Conservation (phyloP, 2,888 invertebrate genomes). For the Julus scandinavius region DNA sequence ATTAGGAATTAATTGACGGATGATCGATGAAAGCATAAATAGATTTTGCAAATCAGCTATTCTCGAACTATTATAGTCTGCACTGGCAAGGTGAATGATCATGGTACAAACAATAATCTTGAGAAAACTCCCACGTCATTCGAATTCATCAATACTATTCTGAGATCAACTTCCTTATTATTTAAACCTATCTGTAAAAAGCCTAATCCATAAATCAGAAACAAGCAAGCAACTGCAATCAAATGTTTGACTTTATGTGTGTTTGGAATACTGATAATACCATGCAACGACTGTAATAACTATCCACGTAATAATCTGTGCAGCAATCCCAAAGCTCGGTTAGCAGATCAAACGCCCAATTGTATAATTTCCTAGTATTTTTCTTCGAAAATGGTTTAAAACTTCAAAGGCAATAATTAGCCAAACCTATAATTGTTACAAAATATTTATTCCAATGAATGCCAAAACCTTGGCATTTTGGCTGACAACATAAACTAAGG, state of each 20-base stretch:
- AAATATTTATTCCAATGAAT: background rate
- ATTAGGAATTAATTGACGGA: no score
- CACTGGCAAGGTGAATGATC: no score
- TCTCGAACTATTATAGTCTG: no score
- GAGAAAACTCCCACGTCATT: background rate
- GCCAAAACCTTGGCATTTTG: conserved; percentile 9
- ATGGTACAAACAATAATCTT: background rate
- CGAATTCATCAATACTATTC: background rate
- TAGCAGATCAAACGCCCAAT: background rate
- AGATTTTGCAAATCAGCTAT: no score
- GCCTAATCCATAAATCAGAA: background rate
- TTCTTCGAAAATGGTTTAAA: background rate
- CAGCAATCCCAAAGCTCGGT: no score
- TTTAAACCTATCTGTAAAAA: background rate
- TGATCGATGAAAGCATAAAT: no score
- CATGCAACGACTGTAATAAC: background rate
- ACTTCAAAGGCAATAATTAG: background rate
- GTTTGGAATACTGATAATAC: background rate
- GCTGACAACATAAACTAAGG: background rate
- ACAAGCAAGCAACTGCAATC: background rate
- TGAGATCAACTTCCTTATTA: background rate
- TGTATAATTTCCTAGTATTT: background rate
- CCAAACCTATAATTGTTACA: background rate
- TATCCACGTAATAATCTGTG: no score
- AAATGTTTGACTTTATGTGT: background rate